phyloP scores from a whole-genome alignment of 2,113 vertebrate species.

The Beaufortia kweichowensis region DNA sequence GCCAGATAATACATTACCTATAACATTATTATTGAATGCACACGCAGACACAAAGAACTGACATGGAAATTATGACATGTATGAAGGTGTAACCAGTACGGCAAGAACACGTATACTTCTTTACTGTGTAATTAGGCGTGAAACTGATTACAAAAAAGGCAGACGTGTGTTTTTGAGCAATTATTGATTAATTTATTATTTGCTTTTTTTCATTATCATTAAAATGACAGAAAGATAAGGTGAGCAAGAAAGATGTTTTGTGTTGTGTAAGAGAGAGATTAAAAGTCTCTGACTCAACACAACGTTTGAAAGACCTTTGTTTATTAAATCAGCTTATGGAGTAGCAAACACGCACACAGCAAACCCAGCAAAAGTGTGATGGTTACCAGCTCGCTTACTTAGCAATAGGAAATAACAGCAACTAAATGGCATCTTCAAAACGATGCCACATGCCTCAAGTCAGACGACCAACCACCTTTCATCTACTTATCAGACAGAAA shows the following conservation, averaged over 20 bases:
- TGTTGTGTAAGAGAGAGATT: constrained; percentile 61
- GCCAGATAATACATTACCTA: background rate
- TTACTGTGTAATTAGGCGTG: background rate
- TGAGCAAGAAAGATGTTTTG: constrained; percentile 41
- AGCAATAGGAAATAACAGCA: constrained; percentile 11
- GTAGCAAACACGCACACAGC: background rate
- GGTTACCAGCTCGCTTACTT: background rate
- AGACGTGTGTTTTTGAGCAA: background rate
- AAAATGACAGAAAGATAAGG: background rate
- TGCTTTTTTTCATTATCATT: background rate
- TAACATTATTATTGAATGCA: background rate
- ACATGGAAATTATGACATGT: background rate
- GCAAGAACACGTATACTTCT: background rate
- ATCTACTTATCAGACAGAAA: background rate
- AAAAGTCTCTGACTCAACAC: constrained; percentile 62
- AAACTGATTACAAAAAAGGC: background rate
- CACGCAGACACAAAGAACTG: background rate
- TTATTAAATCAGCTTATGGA: constrained; percentile 63
- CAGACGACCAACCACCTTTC: constrained; percentile 9
- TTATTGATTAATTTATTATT: too few species aligned
- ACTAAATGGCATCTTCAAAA: constrained; percentile 14
- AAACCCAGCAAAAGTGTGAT: background rate
- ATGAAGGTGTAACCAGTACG: background rate
- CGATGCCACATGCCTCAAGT: background rate
- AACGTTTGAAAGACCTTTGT: constrained; percentile 65